Evolutionary conservation across 2,888 invertebrate genomes (phyloP).

Genomic region (Stratiomys singularior): DNA sequence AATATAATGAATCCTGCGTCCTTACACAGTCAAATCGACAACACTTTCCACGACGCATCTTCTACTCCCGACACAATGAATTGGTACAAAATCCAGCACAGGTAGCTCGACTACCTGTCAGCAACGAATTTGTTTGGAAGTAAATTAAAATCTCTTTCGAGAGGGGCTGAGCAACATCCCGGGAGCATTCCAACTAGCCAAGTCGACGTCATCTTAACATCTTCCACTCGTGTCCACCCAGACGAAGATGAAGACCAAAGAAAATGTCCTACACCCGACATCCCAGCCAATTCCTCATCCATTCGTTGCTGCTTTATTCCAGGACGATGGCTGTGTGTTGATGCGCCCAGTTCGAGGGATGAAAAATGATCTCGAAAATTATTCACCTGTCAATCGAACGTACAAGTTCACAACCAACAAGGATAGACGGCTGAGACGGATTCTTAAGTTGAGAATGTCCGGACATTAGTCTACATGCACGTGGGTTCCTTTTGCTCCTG

Average conservation of each 20-base stretch:
- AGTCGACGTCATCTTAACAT: not conserved
- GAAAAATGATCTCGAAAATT: slow-evolving; percentile 51
- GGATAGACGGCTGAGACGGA: slow-evolving; percentile 7
- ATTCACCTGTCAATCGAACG: slow-evolving; percentile 52
- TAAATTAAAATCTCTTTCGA: slow-evolving; percentile 41
- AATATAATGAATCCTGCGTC: not conserved
- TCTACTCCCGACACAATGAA: not conserved
- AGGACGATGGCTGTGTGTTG: not conserved
- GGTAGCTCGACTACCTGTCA: slow-evolving; percentile 41
- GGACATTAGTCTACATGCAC: not conserved
- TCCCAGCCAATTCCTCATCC: slow-evolving; percentile 18
- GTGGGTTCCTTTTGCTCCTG: slow-evolving; percentile 11
- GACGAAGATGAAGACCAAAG: not conserved
- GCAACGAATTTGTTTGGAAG: slow-evolving; percentile 34
- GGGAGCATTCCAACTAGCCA: slow-evolving; percentile 6
- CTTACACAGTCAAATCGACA: not conserved
- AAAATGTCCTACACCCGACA: not conserved
- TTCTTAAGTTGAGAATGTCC: too few species aligned
- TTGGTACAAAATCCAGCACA: not conserved
- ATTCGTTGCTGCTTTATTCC: not conserved
- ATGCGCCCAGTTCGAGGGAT: slow-evolving; percentile 43
- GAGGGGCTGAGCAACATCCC: not conserved
- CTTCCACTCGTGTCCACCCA: slow-evolving; percentile 2
- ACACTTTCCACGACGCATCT: not conserved
- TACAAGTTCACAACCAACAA: slow-evolving; percentile 21